Conservation (phyloP, 2,797 vertebrate genomes). For the Paguma larvata region DNA sequence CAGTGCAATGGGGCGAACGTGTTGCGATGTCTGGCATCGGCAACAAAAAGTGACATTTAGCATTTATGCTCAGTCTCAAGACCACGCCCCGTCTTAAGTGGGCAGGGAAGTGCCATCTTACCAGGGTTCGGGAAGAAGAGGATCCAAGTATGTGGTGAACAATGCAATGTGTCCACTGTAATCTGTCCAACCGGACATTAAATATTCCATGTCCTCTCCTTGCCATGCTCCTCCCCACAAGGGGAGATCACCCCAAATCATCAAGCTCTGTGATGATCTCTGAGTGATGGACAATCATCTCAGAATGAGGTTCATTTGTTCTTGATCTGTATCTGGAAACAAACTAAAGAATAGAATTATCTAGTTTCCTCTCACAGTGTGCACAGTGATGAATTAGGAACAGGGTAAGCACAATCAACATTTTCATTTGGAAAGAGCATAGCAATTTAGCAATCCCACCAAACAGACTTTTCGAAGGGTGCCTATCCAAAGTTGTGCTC, state of each 20-base stretch:
- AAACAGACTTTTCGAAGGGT: background rate
- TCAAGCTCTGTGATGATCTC: background rate
- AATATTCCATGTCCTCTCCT: background rate
- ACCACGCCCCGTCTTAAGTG: background rate
- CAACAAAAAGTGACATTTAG: background rate
- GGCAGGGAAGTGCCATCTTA: background rate
- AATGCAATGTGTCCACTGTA: background rate
- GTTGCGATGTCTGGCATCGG: background rate
- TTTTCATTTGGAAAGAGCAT: background rate
- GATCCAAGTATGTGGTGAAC: background rate
- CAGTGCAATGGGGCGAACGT: background rate
- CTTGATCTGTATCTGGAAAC: background rate
- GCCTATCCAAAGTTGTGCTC: background rate
- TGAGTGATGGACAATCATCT: background rate
- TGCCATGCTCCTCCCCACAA: background rate
- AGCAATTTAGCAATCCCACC: background rate
- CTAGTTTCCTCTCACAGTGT: background rate
- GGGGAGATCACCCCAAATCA: background rate
- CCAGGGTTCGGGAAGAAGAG: background rate
- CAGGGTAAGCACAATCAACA: too few species aligned
- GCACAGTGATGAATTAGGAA: background rate
- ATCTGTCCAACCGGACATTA: background rate
- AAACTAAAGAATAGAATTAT: background rate
- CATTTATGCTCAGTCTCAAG: background rate
- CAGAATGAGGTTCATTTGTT: background rate